Percentiles rank a stretch among this genome's conserved stretches.
Evolutionary conservation across 2,888 invertebrate genomes (phyloP).

Genomic region (Cynaeus angustus): DNA sequence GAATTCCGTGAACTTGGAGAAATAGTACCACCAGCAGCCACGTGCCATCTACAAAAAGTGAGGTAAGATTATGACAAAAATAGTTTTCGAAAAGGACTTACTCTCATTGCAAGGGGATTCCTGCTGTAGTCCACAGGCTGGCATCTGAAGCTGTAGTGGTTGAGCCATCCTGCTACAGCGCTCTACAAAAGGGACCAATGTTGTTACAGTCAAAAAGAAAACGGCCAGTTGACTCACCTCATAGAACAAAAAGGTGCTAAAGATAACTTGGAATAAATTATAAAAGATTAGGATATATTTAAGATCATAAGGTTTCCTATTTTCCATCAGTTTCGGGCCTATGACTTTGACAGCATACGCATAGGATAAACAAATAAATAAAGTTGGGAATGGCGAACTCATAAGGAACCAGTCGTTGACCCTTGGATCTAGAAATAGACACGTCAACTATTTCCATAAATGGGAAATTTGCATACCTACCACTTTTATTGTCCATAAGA

Average conservation of each 20-base stretch:
- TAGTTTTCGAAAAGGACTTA: slow-evolving; percentile 68
- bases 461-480: slow-evolving; percentile 27
- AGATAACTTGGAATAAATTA: slow-evolving; percentile 91
- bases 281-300: slow-evolving; percentile 86
- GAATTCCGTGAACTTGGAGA: slow-evolving; percentile 97
- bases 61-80: background rate
- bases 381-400: slow-evolving; percentile 90
- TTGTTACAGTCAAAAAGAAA: background rate
- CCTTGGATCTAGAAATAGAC: slow-evolving; percentile 81
- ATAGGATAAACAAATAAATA: slow-evolving; percentile 87
- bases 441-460: background rate
- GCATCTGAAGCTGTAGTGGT: slow-evolving; percentile 82
- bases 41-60: slow-evolving; percentile 83
- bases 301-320: slow-evolving; percentile 90
- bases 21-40: slow-evolving; percentile 97
- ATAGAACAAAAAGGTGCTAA: slow-evolving; percentile 93
- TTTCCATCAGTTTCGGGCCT: slow-evolving; percentile 92
- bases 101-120: slow-evolving; percentile 79
- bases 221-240: slow-evolving; percentile 85
- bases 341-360: slow-evolving; percentile 87
- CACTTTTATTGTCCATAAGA: slow-evolving; percentile 85
- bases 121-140: slow-evolving; percentile 88
- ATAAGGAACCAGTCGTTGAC: slow-evolving; percentile 93
- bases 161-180: slow-evolving; percentile 80
- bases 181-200: slow-evolving; percentile 68